Base-by-base conservation (phyloP, 1,140 invertebrate genomes). In the Zaprionus taronus region DNA sequence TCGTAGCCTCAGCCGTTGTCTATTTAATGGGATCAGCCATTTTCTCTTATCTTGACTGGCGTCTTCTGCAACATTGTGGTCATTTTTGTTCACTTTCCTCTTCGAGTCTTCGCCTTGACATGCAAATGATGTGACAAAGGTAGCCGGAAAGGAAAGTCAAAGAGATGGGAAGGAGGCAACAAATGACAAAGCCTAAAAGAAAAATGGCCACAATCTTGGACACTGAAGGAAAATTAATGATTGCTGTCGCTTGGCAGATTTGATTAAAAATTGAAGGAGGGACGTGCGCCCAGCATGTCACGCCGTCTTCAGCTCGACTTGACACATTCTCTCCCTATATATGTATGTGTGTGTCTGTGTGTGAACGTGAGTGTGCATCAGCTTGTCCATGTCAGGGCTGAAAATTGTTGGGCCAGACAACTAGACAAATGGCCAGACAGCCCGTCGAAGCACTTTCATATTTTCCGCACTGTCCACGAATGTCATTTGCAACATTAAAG, bases 141-240 rank as follows among this genome's bases (percentile, higher is more conserved):
- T 65, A 65, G 58, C 51, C 41, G 60, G 41, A 47, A 47, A 47
- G n/a, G 6, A 47, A 47, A 17, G n/a, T 17, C n/a, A 47, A 9
- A 15, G n/a, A 4, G 0, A 17, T 7, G 38, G 63, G 38, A 28
- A 51, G 49, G 66, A 53, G 66, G 60, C 49, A 22, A 20, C 47
- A 51, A 51, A 56, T 64, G 67, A 64, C 72, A 71, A 57, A 70
- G 67, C 67, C 47, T 17, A 57, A 57, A 76, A 72, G 72, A 69
- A 76, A 71, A 76, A 72, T 76, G 63, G 60, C 63, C 69, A 67
- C 47, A 72, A 67, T 73, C 69, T 72, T 77, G 70, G 74, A 65
- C 56, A 61, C 70, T 66, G 70, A 77, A 72, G 74, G 74, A 72
- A 77, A 77, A 77, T 77, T 77, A 77, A 77, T 74, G 76, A 78